phyloP scores from a whole-genome alignment of 2,888 invertebrate genomes.

The Spilarctia lutea region DNA sequence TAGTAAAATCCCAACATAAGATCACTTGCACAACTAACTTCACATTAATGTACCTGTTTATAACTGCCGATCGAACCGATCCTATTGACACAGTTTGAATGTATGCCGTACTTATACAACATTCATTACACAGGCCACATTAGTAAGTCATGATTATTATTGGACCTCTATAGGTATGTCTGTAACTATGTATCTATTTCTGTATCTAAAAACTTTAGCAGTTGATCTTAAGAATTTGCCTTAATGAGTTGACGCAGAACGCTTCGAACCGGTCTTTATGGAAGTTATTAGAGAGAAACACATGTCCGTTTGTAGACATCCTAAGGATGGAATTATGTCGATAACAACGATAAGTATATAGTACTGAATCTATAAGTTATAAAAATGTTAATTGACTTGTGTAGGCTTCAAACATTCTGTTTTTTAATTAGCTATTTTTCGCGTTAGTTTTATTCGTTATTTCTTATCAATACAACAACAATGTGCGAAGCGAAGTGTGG shows the following conservation, averaged over 20 bases:
- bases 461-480: too few relatives aligned
- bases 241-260: background rate
- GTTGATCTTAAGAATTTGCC: background rate
- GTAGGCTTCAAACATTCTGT: too few relatives aligned
- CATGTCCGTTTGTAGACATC: background rate
- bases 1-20: background rate
- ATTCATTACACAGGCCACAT: constrained; percentile 40
- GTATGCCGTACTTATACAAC: constrained; percentile 35
- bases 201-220: background rate
- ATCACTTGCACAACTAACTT: constrained; percentile 22
- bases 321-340: background rate
- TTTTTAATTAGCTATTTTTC: too few relatives aligned
- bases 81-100: constrained; percentile 48
- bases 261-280: background rate
- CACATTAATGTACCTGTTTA: constrained; percentile 13
- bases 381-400: too few relatives aligned
- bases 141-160: constrained; percentile 42
- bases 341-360: background rate
- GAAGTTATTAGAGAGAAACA: background rate
- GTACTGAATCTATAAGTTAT: background rate
- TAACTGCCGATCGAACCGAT: constrained; percentile 42
- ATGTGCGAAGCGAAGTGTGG: background rate
- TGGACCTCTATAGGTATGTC: constrained; percentile 36
- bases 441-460: too few relatives aligned
- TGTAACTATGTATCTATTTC: constrained; percentile 20